phyloP scores from a whole-genome alignment of 2,797 vertebrate species.

The Apogon hyalosoma region DNA sequence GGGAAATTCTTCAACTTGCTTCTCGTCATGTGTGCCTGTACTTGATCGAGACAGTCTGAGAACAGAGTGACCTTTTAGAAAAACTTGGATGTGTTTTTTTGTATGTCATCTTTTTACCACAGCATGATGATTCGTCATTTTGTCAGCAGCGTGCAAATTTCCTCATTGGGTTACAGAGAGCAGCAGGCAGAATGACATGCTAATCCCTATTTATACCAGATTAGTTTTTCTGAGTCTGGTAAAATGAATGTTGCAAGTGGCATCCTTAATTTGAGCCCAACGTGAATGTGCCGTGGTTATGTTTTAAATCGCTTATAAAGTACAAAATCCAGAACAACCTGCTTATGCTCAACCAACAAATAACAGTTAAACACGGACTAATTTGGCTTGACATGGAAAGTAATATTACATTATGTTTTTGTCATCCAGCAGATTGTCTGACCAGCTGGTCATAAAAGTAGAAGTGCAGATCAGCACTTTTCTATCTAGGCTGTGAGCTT shows the following conservation, averaged over 20 bases:
- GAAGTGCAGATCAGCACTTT: constrained; percentile 37
- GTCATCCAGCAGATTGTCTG: constrained; percentile 44
- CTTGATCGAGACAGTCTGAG: constrained; percentile 6
- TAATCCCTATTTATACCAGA: constrained; percentile 50
- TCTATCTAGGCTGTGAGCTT: constrained; percentile 13
- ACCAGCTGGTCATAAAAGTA: constrained; percentile 41
- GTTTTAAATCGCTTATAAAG: constrained; percentile 12
- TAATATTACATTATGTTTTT: constrained; percentile 32
- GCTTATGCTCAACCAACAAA: constrained; percentile 19
- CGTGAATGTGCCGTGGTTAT: constrained; percentile 18
- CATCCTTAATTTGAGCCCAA: constrained; percentile 32
- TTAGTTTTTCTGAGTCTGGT: constrained; percentile 31
- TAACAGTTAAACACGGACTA: constrained; percentile 15
- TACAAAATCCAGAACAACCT: constrained; percentile 18
- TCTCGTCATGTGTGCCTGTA: constrained; percentile 8
- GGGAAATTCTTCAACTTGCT: not conserved
- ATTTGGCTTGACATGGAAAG: constrained; percentile 31
- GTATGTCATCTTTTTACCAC: not conserved
- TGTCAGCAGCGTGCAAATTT: constrained; percentile 26
- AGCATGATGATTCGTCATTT: constrained; percentile 16
- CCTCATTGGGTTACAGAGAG: constrained; percentile 28
- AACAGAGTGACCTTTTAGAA: not conserved
- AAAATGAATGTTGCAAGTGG: constrained; percentile 25
- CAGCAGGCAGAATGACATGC: constrained; percentile 14
- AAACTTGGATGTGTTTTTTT: not conserved